These are phyloP conservation scores for Bhutanitis thaidina DNA, from an alignment of 2,888 invertebrate species.

Conservation along the genomic window DNA sequence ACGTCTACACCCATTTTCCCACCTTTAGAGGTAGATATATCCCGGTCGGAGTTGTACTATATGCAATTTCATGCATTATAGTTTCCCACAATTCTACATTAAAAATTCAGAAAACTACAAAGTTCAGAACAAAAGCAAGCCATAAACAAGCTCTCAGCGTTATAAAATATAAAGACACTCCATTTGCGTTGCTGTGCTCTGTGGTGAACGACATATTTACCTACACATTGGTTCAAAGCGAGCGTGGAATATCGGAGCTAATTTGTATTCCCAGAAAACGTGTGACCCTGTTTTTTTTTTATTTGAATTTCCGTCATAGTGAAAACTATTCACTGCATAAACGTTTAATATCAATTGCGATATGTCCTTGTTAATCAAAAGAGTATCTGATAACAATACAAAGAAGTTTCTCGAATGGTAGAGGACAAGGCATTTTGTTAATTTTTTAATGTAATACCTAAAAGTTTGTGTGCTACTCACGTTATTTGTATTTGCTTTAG, in stretches of 20 bases:
- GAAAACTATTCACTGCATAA: not conserved
- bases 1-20: no score
- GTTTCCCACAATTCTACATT: conserved; percentile 13
- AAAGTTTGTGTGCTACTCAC: no score
- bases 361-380: not conserved
- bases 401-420: not conserved
- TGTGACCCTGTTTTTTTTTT: conserved; percentile 1
- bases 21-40: no score
- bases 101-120: conserved; percentile 7
- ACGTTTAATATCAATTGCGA: not conserved
- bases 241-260: conserved; percentile 4
- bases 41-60: no score
- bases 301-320: not conserved
- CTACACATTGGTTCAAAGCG: conserved; percentile 11
- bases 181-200: conserved; percentile 11
- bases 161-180: conserved; percentile 18
- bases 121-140: conserved; percentile 8
- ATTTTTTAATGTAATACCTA: no score
- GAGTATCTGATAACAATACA: not conserved
- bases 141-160: conserved; percentile 16
- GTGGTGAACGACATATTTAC: conserved; percentile 15
- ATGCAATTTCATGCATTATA: no score
- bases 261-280: conserved; percentile 10
- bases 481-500: no score
- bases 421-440: no score